These are phyloP conservation scores for Zosterops japonicus DNA, from an alignment of 2,113 vertebrate genomes.

Conservation along the genomic window DNA sequence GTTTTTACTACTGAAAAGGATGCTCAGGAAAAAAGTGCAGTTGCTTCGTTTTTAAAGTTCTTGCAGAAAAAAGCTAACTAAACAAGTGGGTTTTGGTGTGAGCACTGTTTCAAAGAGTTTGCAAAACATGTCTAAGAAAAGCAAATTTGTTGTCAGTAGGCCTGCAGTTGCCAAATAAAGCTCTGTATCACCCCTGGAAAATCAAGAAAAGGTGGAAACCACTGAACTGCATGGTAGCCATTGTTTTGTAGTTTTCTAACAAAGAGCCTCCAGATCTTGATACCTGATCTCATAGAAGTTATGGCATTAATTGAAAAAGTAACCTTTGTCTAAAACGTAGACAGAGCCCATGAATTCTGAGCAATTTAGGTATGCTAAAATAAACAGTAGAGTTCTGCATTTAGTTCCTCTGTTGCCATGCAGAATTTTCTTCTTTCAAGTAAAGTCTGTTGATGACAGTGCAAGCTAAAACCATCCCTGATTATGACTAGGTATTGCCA, in stretches of 20 bases:
- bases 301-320: neutral
- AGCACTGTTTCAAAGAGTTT: neutral
- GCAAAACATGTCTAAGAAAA: conserved; percentile 38
- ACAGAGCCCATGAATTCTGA: neutral
- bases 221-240: neutral
- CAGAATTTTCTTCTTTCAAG: conserved; percentile 7
- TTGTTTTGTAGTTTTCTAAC: neutral
- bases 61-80: neutral
- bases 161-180: neutral
- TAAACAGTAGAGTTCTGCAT: neutral
- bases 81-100: neutral
- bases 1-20: neutral
- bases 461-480: neutral
- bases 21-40: neutral
- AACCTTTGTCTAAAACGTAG: neutral
- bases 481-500: conserved; percentile 17
- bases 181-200: neutral
- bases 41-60: neutral
- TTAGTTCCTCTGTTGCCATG: conserved; percentile 3
- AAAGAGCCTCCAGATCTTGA: neutral
- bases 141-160: neutral
- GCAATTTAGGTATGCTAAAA: neutral
- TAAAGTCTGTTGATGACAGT: conserved; percentile 29
- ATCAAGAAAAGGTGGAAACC: neutral
- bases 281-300: neutral